Evolutionary conservation across 2,888 invertebrate species (phyloP).

Genomic region (Amphiduros pacificus): DNA sequence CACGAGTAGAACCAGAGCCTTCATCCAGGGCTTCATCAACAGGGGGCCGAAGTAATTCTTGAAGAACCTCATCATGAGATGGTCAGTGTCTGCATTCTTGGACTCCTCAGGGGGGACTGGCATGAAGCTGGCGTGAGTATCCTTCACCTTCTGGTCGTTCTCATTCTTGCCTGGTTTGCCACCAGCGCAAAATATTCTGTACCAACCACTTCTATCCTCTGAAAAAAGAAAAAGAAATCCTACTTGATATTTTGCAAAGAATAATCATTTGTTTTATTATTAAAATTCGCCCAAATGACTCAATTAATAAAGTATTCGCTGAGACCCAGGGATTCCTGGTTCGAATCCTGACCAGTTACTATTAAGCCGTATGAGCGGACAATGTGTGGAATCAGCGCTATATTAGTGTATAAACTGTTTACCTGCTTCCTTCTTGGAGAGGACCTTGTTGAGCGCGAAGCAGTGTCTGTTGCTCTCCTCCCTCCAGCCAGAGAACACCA

Average conservation of each 20-base stretch:
- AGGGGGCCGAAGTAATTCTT: conserved; percentile 11
- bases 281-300: no score
- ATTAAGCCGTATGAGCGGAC: no score
- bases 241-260: no score
- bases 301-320: no score
- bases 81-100: conserved; percentile 4
- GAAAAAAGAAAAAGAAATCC: no score
- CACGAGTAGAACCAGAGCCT: conserved; percentile 9
- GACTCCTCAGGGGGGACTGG: background rate
- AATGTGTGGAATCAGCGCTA: no score
- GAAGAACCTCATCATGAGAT: conserved; percentile 21
- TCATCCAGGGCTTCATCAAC: conserved; percentile 11
- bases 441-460: conserved; percentile 7
- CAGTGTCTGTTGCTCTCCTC: conserved; percentile 15
- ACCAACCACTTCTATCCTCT: background rate
- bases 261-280: no score
- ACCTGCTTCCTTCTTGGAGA: conserved; percentile 12
- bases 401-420: no score
- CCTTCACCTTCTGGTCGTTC: conserved; percentile 7
- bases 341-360: no score
- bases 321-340: no score
- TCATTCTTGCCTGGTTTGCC: background rate
- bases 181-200: conserved; percentile 7
- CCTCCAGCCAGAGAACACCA: conserved; percentile 15
- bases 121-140: conserved; percentile 1